Evolutionary conservation across 2,113 vertebrate species (phyloP).

Genomic region (Cyrtonyx montezumae): DNA sequence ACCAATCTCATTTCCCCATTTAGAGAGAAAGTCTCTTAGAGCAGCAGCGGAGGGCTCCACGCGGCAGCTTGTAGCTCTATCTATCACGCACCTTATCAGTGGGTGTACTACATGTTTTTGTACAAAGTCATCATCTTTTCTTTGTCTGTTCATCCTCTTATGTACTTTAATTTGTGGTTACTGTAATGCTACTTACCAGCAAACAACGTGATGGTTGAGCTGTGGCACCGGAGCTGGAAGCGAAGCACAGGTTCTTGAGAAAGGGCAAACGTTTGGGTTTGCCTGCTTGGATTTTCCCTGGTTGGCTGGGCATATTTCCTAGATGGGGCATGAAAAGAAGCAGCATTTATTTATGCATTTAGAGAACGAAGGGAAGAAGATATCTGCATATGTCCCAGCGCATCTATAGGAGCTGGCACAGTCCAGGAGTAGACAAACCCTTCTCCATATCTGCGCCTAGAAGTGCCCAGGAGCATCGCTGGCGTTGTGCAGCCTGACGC

Average conservation of each 20-base stretch:
- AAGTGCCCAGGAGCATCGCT: not conserved
- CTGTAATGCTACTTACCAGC: not conserved
- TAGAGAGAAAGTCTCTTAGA: conserved; percentile 18
- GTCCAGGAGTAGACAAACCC: not conserved
- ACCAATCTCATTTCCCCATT: conserved; percentile 33
- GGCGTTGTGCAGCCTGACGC: accelerated
- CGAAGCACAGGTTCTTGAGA: not conserved
- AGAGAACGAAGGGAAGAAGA: accelerated
- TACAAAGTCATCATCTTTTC: conserved; percentile 35
- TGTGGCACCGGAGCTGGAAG: not conserved
- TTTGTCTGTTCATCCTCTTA: conserved; percentile 45
- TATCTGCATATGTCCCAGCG: accelerated
- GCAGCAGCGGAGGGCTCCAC: not conserved
- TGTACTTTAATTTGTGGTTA: not conserved
- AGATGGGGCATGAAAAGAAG: too few species aligned
- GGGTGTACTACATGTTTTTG: conserved; percentile 22
- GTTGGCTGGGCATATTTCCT: too few species aligned
- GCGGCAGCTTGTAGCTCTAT: conserved; percentile 14
- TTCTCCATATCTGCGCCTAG: not conserved
- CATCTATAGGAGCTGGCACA: not conserved
- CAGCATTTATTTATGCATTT: not conserved
- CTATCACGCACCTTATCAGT: conserved; percentile 48
- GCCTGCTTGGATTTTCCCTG: not conserved
- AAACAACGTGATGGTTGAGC: not conserved
- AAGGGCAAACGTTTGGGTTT: not conserved